These are phyloP conservation scores for Stegana nigrithorax DNA, from an alignment of 2,888 invertebrate genomes.

Conservation along the genomic window DNA sequence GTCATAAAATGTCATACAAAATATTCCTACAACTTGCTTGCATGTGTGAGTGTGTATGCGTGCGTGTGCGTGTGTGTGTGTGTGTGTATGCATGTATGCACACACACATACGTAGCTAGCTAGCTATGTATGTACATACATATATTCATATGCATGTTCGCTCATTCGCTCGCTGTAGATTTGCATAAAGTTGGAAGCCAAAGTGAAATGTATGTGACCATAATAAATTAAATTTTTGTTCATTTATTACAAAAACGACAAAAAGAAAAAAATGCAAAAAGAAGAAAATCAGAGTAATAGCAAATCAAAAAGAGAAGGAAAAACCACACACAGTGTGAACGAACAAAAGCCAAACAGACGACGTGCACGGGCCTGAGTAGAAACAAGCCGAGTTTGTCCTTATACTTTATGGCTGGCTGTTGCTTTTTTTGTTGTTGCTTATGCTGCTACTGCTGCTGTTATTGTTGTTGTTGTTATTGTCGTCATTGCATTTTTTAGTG, in stretches of 20 bases:
- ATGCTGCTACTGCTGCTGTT: background rate
- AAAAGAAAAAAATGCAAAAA: conserved; percentile 1
- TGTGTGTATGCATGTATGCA: background rate
- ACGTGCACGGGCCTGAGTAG: no score
- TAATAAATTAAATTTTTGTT: conserved; percentile 21
- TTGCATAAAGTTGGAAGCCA: conserved; percentile 8
- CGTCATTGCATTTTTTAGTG: no score
- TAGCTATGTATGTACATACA: background rate
- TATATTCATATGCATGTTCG: conserved; percentile 2
- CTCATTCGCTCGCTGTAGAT: background rate
- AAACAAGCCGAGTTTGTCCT: no score
- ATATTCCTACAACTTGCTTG: conserved; percentile 13
- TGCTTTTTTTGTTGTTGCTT: background rate
- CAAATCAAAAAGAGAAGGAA: no score
- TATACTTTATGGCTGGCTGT: no score
- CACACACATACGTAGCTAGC: background rate
- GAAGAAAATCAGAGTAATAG: no score
- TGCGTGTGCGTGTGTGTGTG: background rate
- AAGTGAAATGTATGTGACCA: conserved; percentile 5
- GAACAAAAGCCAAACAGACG: no score
- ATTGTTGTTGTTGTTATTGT: conserved; percentile 19
- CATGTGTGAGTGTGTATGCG: background rate
- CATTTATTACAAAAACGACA: conserved; percentile 13
- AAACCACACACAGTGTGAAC: no score
- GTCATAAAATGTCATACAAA: conserved; percentile 18